These are phyloP conservation scores for Bombus waltoni DNA, from an alignment of 1,140 invertebrate genomes.

Conservation along the genomic window DNA sequence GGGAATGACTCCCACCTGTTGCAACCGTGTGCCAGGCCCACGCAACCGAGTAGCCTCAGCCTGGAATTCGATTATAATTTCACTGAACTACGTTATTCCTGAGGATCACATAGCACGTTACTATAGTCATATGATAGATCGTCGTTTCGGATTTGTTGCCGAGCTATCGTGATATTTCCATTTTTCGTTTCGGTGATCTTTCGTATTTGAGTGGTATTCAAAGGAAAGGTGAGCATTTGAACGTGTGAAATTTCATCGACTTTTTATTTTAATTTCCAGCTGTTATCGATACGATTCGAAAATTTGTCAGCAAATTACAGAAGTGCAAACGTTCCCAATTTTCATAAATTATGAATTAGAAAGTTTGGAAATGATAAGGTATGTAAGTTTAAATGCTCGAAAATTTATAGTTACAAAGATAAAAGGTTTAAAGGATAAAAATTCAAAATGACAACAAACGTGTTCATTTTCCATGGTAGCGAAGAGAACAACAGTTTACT, in stretches of 20 bases:
- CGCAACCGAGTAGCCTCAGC: conserved; percentile 54
- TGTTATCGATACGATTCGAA: neutral
- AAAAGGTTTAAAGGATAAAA: too few species aligned
- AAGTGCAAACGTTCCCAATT: too few species aligned
- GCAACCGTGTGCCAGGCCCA: conserved; percentile 54
- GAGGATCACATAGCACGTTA: neutral
- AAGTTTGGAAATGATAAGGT: too few species aligned
- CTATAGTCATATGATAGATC: neutral
- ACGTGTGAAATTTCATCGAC: neutral
- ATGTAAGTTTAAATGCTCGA: too few species aligned
- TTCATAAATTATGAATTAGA: too few species aligned
- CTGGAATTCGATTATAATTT: conserved; percentile 62
- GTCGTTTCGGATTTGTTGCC: neutral
- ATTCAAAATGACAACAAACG: neutral
- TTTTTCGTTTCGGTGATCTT: neutral
- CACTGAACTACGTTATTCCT: conserved; percentile 11
- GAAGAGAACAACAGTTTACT: neutral
- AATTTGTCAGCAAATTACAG: too few species aligned
- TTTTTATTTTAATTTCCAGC: neutral
- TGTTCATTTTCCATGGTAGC: neutral
- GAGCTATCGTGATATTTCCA: neutral
- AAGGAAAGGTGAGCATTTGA: neutral
- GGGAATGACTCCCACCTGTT: conserved; percentile 66
- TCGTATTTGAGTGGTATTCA: neutral
- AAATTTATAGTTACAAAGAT: too few species aligned